Evolutionary conservation across 2,113 vertebrate genomes (phyloP).

Genomic region (Arothron firmamentum): DNA sequence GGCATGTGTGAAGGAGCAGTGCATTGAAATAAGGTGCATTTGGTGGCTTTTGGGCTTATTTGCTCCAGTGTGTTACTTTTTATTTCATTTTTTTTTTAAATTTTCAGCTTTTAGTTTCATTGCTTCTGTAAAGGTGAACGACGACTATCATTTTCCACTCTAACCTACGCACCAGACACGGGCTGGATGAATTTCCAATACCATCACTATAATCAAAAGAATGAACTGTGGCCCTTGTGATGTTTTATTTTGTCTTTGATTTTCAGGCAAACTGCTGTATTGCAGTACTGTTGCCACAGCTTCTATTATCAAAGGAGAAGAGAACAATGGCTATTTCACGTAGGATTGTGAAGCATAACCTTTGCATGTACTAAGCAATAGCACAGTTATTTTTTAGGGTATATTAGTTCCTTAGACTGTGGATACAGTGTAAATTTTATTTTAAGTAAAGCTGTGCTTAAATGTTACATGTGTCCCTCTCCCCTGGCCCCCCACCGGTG

Average conservation of each 20-base stretch:
- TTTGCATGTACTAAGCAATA: conserved; percentile 96
- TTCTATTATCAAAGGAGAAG: conserved; percentile 70
- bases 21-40: conserved; percentile 71
- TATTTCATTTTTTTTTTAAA: conserved; percentile 76
- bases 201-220: conserved; percentile 74
- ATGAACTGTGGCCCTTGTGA: conserved; percentile 80
- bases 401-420: conserved; percentile 88
- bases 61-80: conserved; percentile 83
- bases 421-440: conserved; percentile 81
- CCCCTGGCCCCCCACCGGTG: conserved; percentile 66
- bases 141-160: conserved; percentile 77
- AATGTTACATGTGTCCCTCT: conserved; percentile 84
- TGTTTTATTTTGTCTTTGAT: conserved; percentile 70
- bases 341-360: conserved; percentile 74
- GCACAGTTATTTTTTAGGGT: conserved; percentile 91
- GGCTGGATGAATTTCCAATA: conserved; percentile 90
- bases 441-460: conserved; percentile 93
- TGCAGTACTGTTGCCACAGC: conserved; percentile 85
- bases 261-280: conserved; percentile 76
- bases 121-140: conserved; percentile 87
- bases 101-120: conserved; percentile 81
- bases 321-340: conserved; percentile 79
- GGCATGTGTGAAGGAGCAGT: conserved; percentile 84
- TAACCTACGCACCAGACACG: conserved; percentile 83
- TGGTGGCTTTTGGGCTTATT: conserved; percentile 80